These are phyloP conservation scores for Orientallactaga sibirica DNA, from an alignment of 2,797 vertebrate genomes.

Conservation along the genomic window DNA sequence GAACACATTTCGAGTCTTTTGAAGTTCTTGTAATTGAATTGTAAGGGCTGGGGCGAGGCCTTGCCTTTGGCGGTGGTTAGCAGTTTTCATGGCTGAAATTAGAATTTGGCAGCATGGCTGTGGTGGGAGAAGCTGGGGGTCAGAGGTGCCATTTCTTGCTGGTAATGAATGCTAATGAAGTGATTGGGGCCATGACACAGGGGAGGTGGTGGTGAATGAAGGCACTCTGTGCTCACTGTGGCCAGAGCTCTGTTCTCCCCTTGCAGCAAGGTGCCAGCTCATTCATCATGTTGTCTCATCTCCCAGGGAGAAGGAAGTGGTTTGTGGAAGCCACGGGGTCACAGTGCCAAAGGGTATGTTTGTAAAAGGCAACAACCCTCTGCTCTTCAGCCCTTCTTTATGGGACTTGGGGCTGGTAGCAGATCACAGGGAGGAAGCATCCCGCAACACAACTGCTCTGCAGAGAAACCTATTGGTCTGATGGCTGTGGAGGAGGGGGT, in stretches of 20 bases:
- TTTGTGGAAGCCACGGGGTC: neutral
- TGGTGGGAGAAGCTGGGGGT: conserved; percentile 8
- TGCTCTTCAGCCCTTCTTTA: neutral
- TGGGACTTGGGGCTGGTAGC: neutral
- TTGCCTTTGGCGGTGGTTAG: neutral
- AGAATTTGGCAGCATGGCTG: neutral
- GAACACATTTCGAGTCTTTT: conserved; percentile 16
- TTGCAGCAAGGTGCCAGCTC: accelerated
- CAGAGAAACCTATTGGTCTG: accelerated
- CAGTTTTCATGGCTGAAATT: neutral
- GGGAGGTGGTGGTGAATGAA: neutral
- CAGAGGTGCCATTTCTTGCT: conserved; percentile 37
- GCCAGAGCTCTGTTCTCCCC: neutral
- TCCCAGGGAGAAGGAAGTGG: neutral
- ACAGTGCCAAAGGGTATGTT: neutral
- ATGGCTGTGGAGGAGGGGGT: neutral
- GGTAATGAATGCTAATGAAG: neutral
- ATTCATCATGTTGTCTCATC: accelerated
- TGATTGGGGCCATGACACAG: neutral
- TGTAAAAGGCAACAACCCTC: neutral
- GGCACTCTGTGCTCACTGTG: accelerated
- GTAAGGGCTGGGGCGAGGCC: neutral
- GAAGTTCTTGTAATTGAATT: neutral
- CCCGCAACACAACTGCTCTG: accelerated
- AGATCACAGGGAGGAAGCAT: accelerated